Percentiles rank a stretch among this genome's conserved stretches.
Evolutionary conservation across 2,113 vertebrate genomes (phyloP).

Genomic region (Rhinopomastus cyanomelas): DNA sequence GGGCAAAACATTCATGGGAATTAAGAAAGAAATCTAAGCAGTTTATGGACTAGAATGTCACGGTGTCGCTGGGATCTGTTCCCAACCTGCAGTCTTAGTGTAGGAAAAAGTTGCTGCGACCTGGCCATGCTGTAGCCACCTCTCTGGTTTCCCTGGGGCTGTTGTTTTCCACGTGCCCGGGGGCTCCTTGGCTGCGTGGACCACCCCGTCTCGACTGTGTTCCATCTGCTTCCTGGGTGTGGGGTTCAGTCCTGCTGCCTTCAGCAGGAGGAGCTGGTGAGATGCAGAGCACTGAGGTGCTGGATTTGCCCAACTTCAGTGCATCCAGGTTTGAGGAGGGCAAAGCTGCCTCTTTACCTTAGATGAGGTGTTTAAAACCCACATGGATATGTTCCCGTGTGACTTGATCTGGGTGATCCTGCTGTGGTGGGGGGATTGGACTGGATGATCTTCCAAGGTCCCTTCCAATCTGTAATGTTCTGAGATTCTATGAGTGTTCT

Average conservation of each 20-base stretch:
- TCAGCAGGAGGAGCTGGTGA: background rate
- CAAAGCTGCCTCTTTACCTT: background rate
- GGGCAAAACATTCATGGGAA: background rate
- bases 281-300: background rate
- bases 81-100: background rate
- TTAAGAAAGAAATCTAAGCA: background rate
- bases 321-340: background rate
- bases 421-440: no score
- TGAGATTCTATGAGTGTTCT: no score
- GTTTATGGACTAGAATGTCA: background rate
- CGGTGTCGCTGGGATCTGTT: background rate
- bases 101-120: background rate
- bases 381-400: no score
- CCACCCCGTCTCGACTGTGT: no score
- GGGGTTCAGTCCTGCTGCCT: fast-evolving
- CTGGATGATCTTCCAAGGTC: no score
- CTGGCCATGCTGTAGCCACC: no score
- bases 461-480: no score
- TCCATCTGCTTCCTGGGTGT: background rate
- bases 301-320: background rate
- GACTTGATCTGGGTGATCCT: no score
- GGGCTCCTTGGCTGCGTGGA: background rate
- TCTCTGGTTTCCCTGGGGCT: no score
- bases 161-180: fast-evolving
- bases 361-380: no score